phyloP scores from a whole-genome alignment of 2,888 invertebrate genomes.

The Diarsia dahlii region DNA sequence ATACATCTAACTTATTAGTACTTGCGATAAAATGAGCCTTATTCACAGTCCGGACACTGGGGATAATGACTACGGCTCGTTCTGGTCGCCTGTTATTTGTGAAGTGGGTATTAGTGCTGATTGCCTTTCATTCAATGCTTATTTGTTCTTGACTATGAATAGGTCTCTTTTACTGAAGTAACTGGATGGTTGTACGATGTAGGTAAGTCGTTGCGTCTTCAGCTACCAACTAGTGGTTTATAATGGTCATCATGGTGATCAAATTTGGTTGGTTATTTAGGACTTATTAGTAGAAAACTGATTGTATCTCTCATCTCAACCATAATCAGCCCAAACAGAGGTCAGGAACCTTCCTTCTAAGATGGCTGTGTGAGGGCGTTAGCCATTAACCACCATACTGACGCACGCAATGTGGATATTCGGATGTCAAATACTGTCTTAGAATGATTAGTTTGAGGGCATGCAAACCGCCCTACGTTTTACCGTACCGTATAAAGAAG shows the following conservation, averaged over 20 bases:
- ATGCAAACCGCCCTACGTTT: background rate
- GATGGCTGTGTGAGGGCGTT: background rate
- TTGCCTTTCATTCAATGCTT: slow-evolving; percentile 32
- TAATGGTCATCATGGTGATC: background rate
- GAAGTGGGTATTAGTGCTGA: slow-evolving; percentile 17
- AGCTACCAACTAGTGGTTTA: background rate
- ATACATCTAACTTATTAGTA: slow-evolving; percentile 33
- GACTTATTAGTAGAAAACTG: background rate
- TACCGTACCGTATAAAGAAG: background rate
- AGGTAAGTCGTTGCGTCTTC: background rate
- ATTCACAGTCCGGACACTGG: slow-evolving; percentile 14
- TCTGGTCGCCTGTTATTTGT: slow-evolving; percentile 20
- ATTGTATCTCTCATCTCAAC: background rate
- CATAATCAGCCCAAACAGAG: background rate
- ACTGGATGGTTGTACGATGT: background rate
- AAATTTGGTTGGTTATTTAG: background rate
- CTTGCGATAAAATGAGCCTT: slow-evolving; percentile 18
- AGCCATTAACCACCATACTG: background rate
- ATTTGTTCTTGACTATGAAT: slow-evolving; percentile 6
- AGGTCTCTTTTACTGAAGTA: slow-evolving; percentile 23
- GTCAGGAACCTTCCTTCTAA: background rate
- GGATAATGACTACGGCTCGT: slow-evolving; percentile 28
- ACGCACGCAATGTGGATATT: background rate
- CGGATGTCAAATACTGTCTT: too few species aligned
- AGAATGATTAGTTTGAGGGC: too few species aligned